Evolutionary conservation across 2,888 invertebrate genomes (phyloP), one percentile per base, ranked within the genome.

Genomic region (Philereme vetulata): DNA sequence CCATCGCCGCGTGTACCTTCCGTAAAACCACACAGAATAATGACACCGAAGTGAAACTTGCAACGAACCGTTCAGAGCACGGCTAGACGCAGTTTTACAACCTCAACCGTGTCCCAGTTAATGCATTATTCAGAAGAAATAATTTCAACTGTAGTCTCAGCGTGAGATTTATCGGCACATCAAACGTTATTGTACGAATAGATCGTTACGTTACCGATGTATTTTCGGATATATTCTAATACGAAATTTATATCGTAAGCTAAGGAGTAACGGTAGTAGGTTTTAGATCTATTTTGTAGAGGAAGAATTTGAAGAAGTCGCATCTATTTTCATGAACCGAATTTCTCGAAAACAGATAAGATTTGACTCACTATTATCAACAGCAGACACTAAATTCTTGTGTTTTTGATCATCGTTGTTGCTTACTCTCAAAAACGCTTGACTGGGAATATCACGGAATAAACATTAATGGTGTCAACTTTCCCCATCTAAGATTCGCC

Each of bases 101-200:
- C 84, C 84, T 78, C 42, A 74, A 74, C 71, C 77, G 75, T 76
- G 78, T 78, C 76, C 71, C 77, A 67, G 78, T 79, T 83, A 77
- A 88, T 91, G 86, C 88, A 91, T 91, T 80, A 91, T 91, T 90
- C 88, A 90, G 76, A 74, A 78, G 85, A 84, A 78, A 88, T 90
- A 89, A 90, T 87, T 88, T 81, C 74, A 77, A 73, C 77, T 81
- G 80, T 82, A 82, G 78, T 85, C 85, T 85, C 80, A 76, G 82
- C 81, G 80, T 77, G 76, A 79, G 80, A 83, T 87, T 87, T 87
- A 88, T 84, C 72, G 80, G 74, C 79, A 74, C 77, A 82, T 86
- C 85, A 85, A 85, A 80, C 74, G 74, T 75, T 82, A 78, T 78
- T 68, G 74, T 63, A 65, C 65, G 70, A 74, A 74, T 76, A 72